Conservation (phyloP, 2,797 vertebrate species). For the Scarus forsteni region DNA sequence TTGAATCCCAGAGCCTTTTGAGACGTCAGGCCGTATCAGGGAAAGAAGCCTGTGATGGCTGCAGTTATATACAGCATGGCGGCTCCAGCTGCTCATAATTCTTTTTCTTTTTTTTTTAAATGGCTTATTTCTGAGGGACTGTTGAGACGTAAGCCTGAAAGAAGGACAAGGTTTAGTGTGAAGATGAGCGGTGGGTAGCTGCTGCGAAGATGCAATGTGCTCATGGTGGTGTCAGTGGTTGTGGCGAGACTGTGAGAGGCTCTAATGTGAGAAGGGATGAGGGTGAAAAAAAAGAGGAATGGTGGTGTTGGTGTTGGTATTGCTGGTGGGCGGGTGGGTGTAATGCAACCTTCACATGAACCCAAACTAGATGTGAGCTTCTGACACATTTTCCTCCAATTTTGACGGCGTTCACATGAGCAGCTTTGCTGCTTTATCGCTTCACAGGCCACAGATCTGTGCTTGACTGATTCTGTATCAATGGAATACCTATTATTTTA, state of each 20-base stretch:
- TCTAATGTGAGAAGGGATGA: conserved; percentile 84
- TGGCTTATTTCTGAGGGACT: conserved; percentile 83
- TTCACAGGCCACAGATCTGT: conserved; percentile 20
- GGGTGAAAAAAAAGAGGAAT: conserved; percentile 45
- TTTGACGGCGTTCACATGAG: conserved; percentile 70
- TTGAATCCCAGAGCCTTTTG: conserved; percentile 80
- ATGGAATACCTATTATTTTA: too few relatives aligned
- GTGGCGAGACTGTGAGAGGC: conserved; percentile 75
- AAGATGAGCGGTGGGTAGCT: conserved; percentile 79
- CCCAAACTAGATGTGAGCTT: conserved; percentile 73
- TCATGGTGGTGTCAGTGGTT: conserved; percentile 71
- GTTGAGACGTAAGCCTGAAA: conserved; percentile 83
- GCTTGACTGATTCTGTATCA: too few relatives aligned
- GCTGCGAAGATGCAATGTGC: conserved; percentile 71
- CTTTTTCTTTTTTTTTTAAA: conserved; percentile 70
- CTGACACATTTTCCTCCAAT: conserved; percentile 67
- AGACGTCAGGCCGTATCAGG: conserved; percentile 81
- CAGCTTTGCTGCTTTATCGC: conserved; percentile 63
- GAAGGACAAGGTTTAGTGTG: conserved; percentile 85
- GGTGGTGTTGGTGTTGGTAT: conserved; percentile 39
- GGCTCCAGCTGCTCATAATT: conserved; percentile 77
- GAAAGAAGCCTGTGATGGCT: conserved; percentile 75
- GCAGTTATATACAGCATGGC: conserved; percentile 74
- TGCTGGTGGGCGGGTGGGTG: conserved; percentile 56
- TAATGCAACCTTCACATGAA: conserved; percentile 79